Percentiles rank a stretch among this genome's conserved stretches.
phyloP scores from a whole-genome alignment of 2,113 vertebrate genomes.

The Helogale parvula region DNA sequence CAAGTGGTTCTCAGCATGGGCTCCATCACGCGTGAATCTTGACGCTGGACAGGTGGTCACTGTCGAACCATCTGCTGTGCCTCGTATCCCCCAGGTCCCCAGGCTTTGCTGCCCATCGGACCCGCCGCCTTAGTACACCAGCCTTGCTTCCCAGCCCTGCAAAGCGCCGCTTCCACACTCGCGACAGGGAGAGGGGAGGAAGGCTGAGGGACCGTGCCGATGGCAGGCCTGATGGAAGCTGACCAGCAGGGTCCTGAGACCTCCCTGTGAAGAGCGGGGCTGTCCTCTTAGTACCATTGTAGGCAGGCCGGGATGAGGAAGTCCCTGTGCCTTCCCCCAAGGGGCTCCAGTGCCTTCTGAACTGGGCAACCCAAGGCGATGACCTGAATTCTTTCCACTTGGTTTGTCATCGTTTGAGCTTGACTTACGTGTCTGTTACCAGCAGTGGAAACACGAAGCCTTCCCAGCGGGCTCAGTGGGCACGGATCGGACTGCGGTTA shows the following conservation, averaged over 20 bases:
- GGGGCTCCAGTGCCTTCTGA: too few species aligned
- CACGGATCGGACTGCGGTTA: not conserved
- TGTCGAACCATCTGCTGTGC: not conserved
- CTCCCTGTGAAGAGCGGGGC: not conserved
- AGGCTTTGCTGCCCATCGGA: not conserved
- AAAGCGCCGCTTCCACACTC: not conserved
- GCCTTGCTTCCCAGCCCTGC: not conserved
- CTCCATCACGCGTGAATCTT: not conserved
- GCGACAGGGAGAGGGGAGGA: not conserved
- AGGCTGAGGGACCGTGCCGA: not conserved
- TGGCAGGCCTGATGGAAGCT: not conserved
- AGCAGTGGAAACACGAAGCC: not conserved
- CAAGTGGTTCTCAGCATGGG: not conserved
- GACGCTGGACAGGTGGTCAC: not conserved
- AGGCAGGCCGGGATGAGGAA: not conserved
- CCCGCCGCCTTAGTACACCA: not conserved
- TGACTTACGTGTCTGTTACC: not conserved
- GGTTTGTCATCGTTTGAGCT: not conserved
- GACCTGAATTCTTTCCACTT: not conserved
- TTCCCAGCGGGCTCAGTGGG: not conserved
- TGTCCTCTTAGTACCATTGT: too few species aligned
- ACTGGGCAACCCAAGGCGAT: not conserved
- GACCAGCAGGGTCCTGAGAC: not conserved
- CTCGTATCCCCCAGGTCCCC: not conserved
- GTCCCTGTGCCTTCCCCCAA: not conserved